These are phyloP conservation scores for Sebastes taczanowskii DNA, from an alignment of 2,797 vertebrate species.

Conservation along the genomic window DNA sequence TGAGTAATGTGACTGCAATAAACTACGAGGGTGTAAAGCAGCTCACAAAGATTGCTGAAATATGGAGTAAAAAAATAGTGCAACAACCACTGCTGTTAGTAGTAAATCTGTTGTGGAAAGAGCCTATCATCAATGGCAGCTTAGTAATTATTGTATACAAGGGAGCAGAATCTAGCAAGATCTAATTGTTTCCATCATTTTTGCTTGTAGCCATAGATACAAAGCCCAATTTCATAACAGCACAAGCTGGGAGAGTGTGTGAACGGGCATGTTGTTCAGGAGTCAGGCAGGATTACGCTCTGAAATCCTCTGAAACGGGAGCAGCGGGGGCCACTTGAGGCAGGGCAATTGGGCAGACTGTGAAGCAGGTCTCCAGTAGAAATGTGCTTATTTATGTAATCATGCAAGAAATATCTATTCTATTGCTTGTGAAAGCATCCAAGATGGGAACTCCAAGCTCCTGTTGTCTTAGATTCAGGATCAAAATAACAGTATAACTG, in stretches of 20 bases:
- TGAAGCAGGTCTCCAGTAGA: slow-evolving; percentile 61
- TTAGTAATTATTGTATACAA: slow-evolving; percentile 36
- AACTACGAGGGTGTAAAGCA: slow-evolving; percentile 43
- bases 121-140: slow-evolving; percentile 19
- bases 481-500: slow-evolving; percentile 87
- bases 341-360: slow-evolving; percentile 61
- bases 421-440: slow-evolving; percentile 69
- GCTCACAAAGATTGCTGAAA: slow-evolving; percentile 31
- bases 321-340: slow-evolving; percentile 70
- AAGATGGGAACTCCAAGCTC: slow-evolving; percentile 63
- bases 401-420: slow-evolving; percentile 78
- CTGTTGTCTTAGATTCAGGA: slow-evolving; percentile 37
- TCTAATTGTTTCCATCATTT: slow-evolving; percentile 28
- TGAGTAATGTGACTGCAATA: slow-evolving; percentile 75
- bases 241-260: slow-evolving; percentile 42
- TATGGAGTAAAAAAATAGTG: slow-evolving; percentile 26
- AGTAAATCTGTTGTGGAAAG: slow-evolving; percentile 18
- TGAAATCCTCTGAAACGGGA: slow-evolving; percentile 73
- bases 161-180: slow-evolving; percentile 39
- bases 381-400: slow-evolving; percentile 82
- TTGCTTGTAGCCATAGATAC: slow-evolving; percentile 12
- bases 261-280: slow-evolving; percentile 55
- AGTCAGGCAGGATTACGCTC: slow-evolving; percentile 71
- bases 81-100: slow-evolving; percentile 47
- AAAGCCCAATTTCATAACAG: slow-evolving; percentile 41